Conservation (phyloP, 2,113 vertebrate species). For the Onychostruthus taczanowskii region DNA sequence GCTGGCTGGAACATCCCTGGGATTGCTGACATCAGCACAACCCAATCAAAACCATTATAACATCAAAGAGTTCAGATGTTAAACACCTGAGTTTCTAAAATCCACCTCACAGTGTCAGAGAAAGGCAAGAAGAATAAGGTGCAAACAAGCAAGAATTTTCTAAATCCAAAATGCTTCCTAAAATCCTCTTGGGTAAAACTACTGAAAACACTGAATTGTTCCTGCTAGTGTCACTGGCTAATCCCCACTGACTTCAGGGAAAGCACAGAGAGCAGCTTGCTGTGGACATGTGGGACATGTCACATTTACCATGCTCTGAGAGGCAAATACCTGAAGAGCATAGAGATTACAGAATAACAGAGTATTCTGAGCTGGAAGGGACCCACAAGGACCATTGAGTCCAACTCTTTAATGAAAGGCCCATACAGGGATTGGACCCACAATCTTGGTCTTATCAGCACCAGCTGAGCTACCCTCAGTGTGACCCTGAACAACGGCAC, state of each 20-base stretch:
- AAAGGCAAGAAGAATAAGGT: neutral
- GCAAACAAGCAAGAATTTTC: neutral
- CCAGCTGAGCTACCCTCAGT: neutral
- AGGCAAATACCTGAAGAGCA: neutral
- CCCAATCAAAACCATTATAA: neutral
- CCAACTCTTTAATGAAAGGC: neutral
- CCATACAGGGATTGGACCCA: neutral
- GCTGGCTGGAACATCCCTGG: neutral
- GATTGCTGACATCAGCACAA: neutral
- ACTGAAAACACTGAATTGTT: neutral
- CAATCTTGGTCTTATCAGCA: neutral
- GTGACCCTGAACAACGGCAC: rapidly evolving
- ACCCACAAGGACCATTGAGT: neutral
- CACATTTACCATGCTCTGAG: neutral
- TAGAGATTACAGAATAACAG: neutral
- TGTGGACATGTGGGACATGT: neutral
- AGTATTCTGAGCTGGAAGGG: neutral
- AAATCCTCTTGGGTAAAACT: neutral
- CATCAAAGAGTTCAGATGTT: neutral
- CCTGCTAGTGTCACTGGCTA: neutral
- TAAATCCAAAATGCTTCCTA: neutral
- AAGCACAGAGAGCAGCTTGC: neutral
- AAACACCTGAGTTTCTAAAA: neutral
- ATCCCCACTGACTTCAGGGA: neutral
- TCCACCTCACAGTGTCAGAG: neutral